phyloP scores from a whole-genome alignment of 2,113 vertebrate genomes.

The Paradisaea rubra region DNA sequence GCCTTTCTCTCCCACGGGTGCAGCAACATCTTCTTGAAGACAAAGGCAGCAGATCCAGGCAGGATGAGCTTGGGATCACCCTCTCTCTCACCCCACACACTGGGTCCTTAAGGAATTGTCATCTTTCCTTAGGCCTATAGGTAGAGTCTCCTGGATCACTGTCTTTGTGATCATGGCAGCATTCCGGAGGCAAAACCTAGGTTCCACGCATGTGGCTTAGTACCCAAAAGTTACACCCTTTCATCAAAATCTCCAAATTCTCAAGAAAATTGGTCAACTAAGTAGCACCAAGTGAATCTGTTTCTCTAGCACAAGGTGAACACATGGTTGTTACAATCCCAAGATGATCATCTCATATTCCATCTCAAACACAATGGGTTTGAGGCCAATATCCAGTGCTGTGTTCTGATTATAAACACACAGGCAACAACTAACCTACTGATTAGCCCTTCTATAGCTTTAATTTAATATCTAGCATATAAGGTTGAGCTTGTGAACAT shows the following conservation, averaged over 20 bases:
- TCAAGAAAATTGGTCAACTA: neutral
- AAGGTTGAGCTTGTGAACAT: neutral
- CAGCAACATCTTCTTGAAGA: neutral
- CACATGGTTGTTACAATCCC: neutral
- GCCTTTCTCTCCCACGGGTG: neutral
- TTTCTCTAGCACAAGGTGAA: neutral
- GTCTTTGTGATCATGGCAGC: neutral
- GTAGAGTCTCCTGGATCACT: neutral
- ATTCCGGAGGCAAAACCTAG: rapidly evolving
- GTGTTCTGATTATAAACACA: neutral
- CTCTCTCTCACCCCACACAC: neutral
- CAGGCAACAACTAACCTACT: neutral
- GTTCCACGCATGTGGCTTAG: neutral
- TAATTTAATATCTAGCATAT: neutral
- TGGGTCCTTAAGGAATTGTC: neutral
- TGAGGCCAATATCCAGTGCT: neutral
- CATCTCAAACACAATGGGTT: neutral
- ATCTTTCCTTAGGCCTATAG: neutral
- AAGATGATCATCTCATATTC: neutral
- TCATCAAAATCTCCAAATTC: neutral
- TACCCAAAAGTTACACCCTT: neutral
- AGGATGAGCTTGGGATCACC: neutral
- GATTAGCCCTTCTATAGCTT: neutral
- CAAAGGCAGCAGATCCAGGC: neutral
- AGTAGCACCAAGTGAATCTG: neutral